Base-by-base conservation (phyloP, 2,888 invertebrate species). In the Ornithoptera priamus region DNA sequence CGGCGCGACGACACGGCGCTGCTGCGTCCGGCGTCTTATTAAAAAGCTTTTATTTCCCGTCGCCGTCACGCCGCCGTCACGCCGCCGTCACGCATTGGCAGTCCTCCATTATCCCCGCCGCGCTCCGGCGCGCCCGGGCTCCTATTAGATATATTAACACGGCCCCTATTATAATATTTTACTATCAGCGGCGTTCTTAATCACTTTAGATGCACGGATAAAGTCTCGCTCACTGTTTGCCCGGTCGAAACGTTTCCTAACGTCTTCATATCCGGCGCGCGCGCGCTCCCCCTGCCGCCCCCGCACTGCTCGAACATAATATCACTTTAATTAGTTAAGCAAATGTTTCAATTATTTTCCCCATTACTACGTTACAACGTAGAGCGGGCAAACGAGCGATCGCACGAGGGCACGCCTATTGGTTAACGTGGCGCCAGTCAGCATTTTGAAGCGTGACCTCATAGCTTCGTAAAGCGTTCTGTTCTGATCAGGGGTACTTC, bases 51-150 rank as follows among this genome's bases (percentile, higher is more conserved):
- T 75, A 77, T 78, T 77, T 76, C 70, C 74, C 77, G 74, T 76
- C 75, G 72, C 73, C 73, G 70, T 30, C 66, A 3, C 24, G 80
- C 79, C 75, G 74, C 77, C 87, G 89, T 30, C 30, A 30, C 24
- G 80, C 79, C 75, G 74, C 77, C 87, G 89, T 88, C 84, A 85
- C 87, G 87, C 82, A 80, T 81, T 84, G 86, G 76, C 86, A 83
- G 76, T 75, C 81, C 76, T 81, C 85, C 85, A 89, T 89, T 87
- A 89, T 85, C 74, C 76, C 77, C 77, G 85, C 78, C 74, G 77
- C 85, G 91, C 82, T 89, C 83, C 82, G 88, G 75, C 85, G 90
- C 76, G 72, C 87, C 83, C 84, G 85, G 86, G 87, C 86, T 90
- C 86, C 89, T 87, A 89, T 89, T 88, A 86, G 80, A 81, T 75